These are phyloP conservation scores for Cactoblastis cactorum DNA, from an alignment of 2,888 invertebrate species.

Conservation along the genomic window DNA sequence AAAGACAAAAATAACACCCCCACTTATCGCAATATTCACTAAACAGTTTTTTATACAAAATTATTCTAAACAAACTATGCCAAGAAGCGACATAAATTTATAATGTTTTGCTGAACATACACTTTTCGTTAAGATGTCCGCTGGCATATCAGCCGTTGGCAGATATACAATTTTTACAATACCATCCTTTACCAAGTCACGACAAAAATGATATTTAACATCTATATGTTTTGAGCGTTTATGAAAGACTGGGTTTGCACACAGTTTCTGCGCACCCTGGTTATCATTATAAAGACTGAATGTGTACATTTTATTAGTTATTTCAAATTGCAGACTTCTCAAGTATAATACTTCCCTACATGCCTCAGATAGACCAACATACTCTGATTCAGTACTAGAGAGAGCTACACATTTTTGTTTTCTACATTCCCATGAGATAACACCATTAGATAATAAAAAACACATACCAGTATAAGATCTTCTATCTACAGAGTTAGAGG, in stretches of 20 bases:
- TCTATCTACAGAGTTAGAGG: constrained; percentile 1
- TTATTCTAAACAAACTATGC: too few relatives aligned
- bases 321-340: constrained; percentile 4
- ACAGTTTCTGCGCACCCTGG: constrained; percentile 7
- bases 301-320: neutral
- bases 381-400: constrained; percentile 19
- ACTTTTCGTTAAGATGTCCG: constrained; percentile 9
- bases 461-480: constrained; percentile 24
- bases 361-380: constrained; percentile 17
- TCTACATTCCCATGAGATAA: constrained; percentile 31
- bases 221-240: constrained; percentile 14
- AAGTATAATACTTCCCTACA: constrained; percentile 16
- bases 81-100: too few relatives aligned
- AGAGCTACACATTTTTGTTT: constrained; percentile 18
- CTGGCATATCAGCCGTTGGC: too few relatives aligned
- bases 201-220: constrained; percentile 6
- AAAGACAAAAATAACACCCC: too few relatives aligned
- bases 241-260: neutral
- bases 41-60: too few relatives aligned
- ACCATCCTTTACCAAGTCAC: neutral
- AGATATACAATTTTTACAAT: neutral
- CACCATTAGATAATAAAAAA: constrained; percentile 28
- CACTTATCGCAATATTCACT: too few relatives aligned
- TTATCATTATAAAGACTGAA: constrained; percentile 6
- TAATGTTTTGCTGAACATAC: too few relatives aligned